A percentile compares a stretch with the other conserved stretches of the same genome.
These are phyloP conservation scores for Sinosuthora webbiana DNA, from an alignment of 2,113 vertebrate genomes.

Conservation along the genomic window DNA sequence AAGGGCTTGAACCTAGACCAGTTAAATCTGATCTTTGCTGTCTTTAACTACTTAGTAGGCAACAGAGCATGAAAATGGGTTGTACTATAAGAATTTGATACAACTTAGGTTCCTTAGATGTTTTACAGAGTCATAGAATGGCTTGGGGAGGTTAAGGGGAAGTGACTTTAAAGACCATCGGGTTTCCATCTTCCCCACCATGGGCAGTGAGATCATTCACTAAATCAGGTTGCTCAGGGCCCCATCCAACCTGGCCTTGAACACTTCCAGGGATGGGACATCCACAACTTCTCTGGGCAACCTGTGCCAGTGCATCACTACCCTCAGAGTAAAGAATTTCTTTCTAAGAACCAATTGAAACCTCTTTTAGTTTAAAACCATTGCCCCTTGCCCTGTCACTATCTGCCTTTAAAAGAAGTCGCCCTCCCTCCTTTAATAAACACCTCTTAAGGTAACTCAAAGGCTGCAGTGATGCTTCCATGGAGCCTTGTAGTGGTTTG, in stretches of 20 bases:
- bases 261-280: not conserved
- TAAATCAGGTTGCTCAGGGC: not conserved
- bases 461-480: not conserved
- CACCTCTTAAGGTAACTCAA: not conserved
- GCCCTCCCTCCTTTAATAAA: not conserved
- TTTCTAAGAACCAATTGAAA: not conserved
- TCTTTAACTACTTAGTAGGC: not conserved
- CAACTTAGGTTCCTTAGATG: not conserved
- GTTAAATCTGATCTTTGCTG: not conserved
- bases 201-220: not conserved
- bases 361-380: not conserved
- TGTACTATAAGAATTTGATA: not conserved
- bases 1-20: not conserved
- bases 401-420: not conserved
- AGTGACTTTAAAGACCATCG: not conserved
- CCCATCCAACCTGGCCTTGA: not conserved
- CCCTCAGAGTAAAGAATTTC: not conserved
- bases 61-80: not conserved
- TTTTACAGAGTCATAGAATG: not conserved
- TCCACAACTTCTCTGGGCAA: not conserved
- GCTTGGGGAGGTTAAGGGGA: not conserved
- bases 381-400: not conserved
- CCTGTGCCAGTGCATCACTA: not conserved
- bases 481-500: no score
- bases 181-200: not conserved